A percentile compares a stretch with the other conserved stretches of the same genome.
phyloP scores from a whole-genome alignment of 92 coral and sea anemone genomes.

The Virgularia gustaviana region DNA sequence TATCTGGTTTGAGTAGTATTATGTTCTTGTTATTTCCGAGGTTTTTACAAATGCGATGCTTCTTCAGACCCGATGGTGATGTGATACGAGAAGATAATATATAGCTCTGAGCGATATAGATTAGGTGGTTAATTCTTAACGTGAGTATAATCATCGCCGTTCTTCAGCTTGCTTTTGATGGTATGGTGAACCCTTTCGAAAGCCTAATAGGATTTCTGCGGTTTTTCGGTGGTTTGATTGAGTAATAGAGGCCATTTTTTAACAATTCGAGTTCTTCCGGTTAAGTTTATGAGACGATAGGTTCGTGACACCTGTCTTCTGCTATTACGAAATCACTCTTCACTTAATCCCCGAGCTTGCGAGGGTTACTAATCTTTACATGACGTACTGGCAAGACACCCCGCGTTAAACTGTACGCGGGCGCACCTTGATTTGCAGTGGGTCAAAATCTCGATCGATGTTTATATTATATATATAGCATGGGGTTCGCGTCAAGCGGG shows the following conservation, averaged over 20 bases:
- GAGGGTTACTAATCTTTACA: no score
- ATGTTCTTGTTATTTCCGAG: no score
- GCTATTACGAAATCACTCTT: no score
- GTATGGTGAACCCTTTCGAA: constrained; percentile 34
- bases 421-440: no score
- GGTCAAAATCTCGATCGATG: no score
- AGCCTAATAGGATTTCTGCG: constrained; percentile 34
- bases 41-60: no score
- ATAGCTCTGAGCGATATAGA: constrained; percentile 23
- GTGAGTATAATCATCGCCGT: constrained; percentile 4
- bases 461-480: no score
- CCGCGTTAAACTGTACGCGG: no score
- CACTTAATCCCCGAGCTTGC: no score
- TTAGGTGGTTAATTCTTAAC: constrained; percentile 25
- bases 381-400: no score
- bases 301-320: constrained; percentile 43
- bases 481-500: no score
- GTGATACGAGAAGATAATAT: not conserved
- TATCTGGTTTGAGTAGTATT: no score
- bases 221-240: constrained; percentile 28
- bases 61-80: constrained; percentile 1
- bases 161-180: constrained; percentile 28
- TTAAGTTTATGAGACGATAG: constrained; percentile 35
- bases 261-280: constrained; percentile 32
- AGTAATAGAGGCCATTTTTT: constrained; percentile 43